Evolutionary conservation across 2,888 invertebrate genomes (phyloP), one percentile per base, ranked within the genome.

Genomic region (Thyatira batis): DNA sequence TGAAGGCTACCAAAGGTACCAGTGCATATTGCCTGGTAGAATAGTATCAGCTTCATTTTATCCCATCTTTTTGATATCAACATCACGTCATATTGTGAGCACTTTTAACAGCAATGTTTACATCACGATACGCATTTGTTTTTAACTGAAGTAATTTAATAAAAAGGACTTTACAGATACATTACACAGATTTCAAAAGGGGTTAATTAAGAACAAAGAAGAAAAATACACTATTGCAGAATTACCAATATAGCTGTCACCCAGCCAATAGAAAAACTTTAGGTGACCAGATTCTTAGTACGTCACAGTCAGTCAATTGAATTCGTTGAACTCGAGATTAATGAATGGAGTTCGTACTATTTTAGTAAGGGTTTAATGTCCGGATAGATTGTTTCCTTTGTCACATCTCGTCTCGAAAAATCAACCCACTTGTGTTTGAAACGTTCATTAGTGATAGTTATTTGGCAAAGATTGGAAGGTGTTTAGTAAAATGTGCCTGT

Each of bases 1-100:
- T 89, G 83, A 84, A 75, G 69, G 80, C 85, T 61, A 83, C 86
- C 33, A 85, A 89, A 88, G 89, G 89, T 89, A 89, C 78, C 73
- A 73, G 73, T 59, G 60, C 62, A 64, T 57, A 55, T 45, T 55
- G 66, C 71, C 74, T 73, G 75, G 72, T 79, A 76, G 78, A 76
- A 50, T 81, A 81, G 77, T 72, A 39, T 48, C 59, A 68, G 74
- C 74, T 72, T 70, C 66, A 52, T 33, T 33, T 39, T 57, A 50
- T 57, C 62, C 73, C 54, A 60, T 51, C 46, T 17, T 48, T 48
- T 50, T 51, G 33, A 33, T 39, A 17, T 17, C 17, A 4, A 39
- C 1, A 5, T 39, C 39, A 39, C 17, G 13, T 39, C 39, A 39
- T 39, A 8, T 39, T 39, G 39, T 17, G 17, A 39, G 13, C 39